Base-by-base conservation (phyloP, 1,140 invertebrate species). In the Drosophila ercepeae region DNA sequence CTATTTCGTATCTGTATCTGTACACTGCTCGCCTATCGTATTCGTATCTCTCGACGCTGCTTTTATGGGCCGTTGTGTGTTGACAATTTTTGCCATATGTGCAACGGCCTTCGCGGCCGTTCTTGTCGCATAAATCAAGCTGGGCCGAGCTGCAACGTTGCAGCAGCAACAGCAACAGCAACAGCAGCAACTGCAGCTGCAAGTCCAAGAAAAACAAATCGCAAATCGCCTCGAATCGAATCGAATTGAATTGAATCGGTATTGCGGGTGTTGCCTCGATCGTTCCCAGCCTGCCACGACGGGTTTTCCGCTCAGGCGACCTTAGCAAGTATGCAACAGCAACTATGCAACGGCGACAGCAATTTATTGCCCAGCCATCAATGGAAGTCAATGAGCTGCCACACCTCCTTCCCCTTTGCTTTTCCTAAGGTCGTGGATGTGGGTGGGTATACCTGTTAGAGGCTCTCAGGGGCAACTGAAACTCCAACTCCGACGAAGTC, bases 21-120 rank as follows among this genome's bases (percentile, higher is more conserved):
- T 45, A 61, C 23, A 21, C n/a, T 53, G 60, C 25, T 13, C 60
- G 36, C 59, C 64, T 69, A 63, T 82, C 60, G 79, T 68, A 69
- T 39, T 78, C 81, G 72, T 52, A 73, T 75, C 68, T 75, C 68
- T 69, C 59, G 77, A 46, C 48, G 58, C 59, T 51, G 72, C 58
- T 63, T 73, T 74, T 74, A 74, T 75, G 71, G 71, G 49, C 69
- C 54, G 68, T 72, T 55, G 57, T 78, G 55, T 84, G 82, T 88
- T 86, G 81, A 86, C 81, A 86, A 86, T 86, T 88, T 74, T 81
- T 76, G 81, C 82, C 82, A 88, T 81, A 69, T 86, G 81, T 75
- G 81, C 76, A 68, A 76, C 82, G 79, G 81, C 79, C 79, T 84
- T 84, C 79, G 68, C 39, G 53, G 67, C 73, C 51, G 72, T 58